Base-by-base conservation (phyloP, 2,797 vertebrate genomes). In the Poecilia velifera region DNA sequence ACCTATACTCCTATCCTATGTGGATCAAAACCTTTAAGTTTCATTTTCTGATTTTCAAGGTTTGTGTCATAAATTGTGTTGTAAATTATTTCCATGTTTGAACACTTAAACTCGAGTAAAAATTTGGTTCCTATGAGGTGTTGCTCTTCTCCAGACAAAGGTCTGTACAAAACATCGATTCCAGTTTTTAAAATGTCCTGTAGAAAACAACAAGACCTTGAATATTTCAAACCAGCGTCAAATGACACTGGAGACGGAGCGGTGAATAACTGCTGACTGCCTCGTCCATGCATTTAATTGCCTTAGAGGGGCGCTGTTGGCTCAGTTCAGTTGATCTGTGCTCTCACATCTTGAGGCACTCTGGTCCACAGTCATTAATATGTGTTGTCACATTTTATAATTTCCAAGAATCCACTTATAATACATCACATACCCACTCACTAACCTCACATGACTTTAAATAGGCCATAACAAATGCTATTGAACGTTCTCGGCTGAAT, bases 271-370 rank as follows among this genome's bases (percentile, higher is more conserved):
- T 51, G 9, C 18, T 62, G 28, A 22, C 20, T 49, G 22, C 13
- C 3, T 22, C 53, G 25, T 45, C 68, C 8, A 70, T 55, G 14
- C 79, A 73, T 45, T 57, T 12, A 7, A 49, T 55, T 41, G 22
- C 84, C 82, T 79, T 77, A 13, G 57, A 73, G 78, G 39, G 74
- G 76, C 36, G 72, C 82, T 81, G 14, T 83, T 81, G 59, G 41
- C 49, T 78, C 62, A 72, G 12, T 46, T 87, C 77, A 71, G 6
- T 14, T 73, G 34, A 8, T 39, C n/a, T 34, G 2, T 70, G 34
- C 47, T 80, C 46, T n/a, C 51, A 43, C 55, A 59, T 62, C 36
- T 18, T 73, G n/a, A 49, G 12, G 68, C 39, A 6, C 13, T 36
- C 22, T 46, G 34, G 28, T 53, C 22, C n/a, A 74, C 74, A 43